Percentiles rank a stretch among this genome's conserved stretches.
These are phyloP conservation scores for Hemiscyllium ocellatum DNA, from an alignment of 2,113 vertebrate genomes.

Conservation along the genomic window DNA sequence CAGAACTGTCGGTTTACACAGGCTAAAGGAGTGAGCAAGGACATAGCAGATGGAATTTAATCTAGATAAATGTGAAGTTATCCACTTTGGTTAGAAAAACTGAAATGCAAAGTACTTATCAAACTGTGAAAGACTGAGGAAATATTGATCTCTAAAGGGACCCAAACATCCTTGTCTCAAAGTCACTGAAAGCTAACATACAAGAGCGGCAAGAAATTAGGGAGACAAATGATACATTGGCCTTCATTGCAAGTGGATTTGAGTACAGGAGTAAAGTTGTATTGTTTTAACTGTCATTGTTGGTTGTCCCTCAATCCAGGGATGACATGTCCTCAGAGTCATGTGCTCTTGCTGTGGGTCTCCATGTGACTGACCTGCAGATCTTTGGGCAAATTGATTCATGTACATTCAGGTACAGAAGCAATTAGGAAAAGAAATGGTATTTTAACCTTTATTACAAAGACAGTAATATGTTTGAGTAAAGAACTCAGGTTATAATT, in stretches of 20 bases:
- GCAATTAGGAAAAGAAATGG: neutral
- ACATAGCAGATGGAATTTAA: too few relatives aligned
- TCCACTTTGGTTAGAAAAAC: neutral
- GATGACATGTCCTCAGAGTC: too few relatives aligned
- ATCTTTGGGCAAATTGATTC: too few relatives aligned
- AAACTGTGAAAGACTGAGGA: neutral
- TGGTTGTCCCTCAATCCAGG: too few relatives aligned
- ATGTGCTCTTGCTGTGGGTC: too few relatives aligned
- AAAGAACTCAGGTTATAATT: too few relatives aligned
- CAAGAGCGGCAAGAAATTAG: neutral
- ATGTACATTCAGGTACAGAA: too few relatives aligned
- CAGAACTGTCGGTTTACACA: neutral
- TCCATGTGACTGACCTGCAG: too few relatives aligned
- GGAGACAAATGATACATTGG: neutral
- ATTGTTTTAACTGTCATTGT: too few relatives aligned
- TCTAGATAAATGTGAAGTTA: neutral
- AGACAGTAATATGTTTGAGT: neutral
- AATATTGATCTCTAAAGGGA: too few relatives aligned
- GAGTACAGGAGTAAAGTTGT: too few relatives aligned
- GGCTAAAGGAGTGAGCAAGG: neutral
- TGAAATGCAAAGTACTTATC: neutral
- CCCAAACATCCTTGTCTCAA: neutral
- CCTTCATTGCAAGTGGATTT: neutral
- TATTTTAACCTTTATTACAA: neutral
- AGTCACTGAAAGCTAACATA: neutral